These are phyloP conservation scores for Heterocephalus glaber DNA, from an alignment of 2,113 vertebrate species.

Conservation along the genomic window DNA sequence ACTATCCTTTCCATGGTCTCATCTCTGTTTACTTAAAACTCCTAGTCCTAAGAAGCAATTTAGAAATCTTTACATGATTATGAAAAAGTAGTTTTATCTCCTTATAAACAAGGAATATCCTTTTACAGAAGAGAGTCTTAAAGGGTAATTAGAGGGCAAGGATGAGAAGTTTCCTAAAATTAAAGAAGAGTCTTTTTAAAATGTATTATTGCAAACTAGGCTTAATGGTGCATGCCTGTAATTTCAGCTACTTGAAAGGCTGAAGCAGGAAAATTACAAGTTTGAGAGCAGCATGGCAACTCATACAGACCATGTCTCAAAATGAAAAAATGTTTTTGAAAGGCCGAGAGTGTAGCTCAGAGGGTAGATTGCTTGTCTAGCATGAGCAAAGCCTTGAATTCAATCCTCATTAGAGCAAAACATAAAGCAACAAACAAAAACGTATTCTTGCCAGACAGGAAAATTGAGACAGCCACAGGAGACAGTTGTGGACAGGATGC, in stretches of 20 bases:
- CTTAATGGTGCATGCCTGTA: not conserved
- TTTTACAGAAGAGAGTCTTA: slow-evolving; percentile 3
- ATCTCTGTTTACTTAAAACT: not conserved
- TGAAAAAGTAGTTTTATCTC: not conserved
- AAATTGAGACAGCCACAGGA: too few species aligned
- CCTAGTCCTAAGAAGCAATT: not conserved
- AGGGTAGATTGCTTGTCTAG: too few species aligned
- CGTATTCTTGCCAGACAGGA: not conserved
- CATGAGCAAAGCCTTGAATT: not conserved
- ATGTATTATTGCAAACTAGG: not conserved
- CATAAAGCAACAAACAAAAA: not conserved
- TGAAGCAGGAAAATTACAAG: too few species aligned
- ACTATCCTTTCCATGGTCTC: not conserved
- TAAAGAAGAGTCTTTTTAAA: not conserved
- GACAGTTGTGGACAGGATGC: too few species aligned
- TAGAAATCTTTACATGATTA: not conserved
- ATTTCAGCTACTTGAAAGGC: too few species aligned
- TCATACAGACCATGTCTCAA: not conserved
- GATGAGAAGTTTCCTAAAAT: slow-evolving; percentile 14
- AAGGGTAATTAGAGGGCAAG: not conserved
- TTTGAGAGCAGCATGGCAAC: too few species aligned
- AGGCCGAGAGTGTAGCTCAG: not conserved
- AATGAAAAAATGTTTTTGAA: not conserved
- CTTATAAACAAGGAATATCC: not conserved
- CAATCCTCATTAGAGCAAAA: not conserved